phyloP scores from a whole-genome alignment of 2,888 invertebrate species.

The Gari tellinella region DNA sequence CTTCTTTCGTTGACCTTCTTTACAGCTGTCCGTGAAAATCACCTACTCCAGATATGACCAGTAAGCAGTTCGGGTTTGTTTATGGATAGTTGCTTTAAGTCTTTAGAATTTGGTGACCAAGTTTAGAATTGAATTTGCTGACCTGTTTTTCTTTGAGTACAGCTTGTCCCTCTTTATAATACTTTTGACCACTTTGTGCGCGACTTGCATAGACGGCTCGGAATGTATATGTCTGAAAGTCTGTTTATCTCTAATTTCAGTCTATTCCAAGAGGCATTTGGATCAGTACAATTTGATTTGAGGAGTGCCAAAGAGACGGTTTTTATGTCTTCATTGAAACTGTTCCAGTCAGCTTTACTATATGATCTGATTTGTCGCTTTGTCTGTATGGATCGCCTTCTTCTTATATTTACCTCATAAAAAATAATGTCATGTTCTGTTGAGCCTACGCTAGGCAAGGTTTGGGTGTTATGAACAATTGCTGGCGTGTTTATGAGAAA shows the following conservation, averaged over 20 bases:
- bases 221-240: too few relatives aligned
- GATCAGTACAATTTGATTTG: not conserved
- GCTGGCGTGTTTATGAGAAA: conserved; percentile 23
- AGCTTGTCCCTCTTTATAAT: too few relatives aligned
- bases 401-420: conserved; percentile 11
- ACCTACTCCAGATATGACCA: conserved; percentile 11
- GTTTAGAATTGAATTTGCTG: too few relatives aligned
- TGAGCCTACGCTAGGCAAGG: not conserved
- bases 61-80: conserved; percentile 5
- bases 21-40: conserved; percentile 7
- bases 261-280: too few relatives aligned
- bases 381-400: not conserved
- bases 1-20: conserved; percentile 15
- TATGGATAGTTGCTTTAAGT: conserved; percentile 7
- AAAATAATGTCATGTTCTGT: conserved; percentile 13
- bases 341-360: not conserved
- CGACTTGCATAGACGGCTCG: too few relatives aligned
- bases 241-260: too few relatives aligned
- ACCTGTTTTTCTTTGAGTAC: too few relatives aligned
- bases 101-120: too few relatives aligned
- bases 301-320: not conserved
- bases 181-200: too few relatives aligned
- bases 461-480: conserved; percentile 5
- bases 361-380: not conserved
- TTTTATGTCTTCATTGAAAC: not conserved